These are phyloP conservation scores for Macropus fuliginosus DNA, from an alignment of 2,797 vertebrate species.

Conservation along the genomic window DNA sequence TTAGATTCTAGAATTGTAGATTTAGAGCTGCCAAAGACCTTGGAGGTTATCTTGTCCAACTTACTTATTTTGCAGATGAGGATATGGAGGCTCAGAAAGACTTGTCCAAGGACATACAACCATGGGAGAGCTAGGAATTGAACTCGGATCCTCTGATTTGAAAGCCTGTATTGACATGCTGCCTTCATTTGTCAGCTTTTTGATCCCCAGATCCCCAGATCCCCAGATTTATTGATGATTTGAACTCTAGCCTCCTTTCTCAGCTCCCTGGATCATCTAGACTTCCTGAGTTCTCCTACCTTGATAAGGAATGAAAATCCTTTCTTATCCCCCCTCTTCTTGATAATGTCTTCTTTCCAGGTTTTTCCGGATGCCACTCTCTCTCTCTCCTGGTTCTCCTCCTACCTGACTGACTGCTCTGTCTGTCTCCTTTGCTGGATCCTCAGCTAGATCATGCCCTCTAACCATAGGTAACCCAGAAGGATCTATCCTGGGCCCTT, in stretches of 20 bases:
- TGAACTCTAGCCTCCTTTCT: not conserved
- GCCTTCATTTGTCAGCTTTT: not conserved
- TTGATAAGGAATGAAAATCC: not conserved
- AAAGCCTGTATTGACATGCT: not conserved
- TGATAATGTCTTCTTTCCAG: not conserved
- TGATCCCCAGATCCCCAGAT: accelerated
- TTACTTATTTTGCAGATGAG: not conserved
- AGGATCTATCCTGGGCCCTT: not conserved
- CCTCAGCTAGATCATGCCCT: not conserved
- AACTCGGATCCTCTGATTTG: not conserved
- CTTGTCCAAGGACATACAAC: not conserved
- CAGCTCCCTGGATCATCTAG: not conserved
- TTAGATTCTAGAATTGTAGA: not conserved
- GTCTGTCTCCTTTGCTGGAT: not conserved
- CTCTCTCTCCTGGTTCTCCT: not conserved
- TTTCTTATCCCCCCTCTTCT: not conserved
- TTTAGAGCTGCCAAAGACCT: not conserved
- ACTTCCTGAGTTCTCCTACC: not conserved
- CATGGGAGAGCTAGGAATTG: not conserved
- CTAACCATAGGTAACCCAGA: not conserved
- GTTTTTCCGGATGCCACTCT: not conserved
- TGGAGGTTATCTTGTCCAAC: not conserved
- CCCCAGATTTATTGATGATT: not conserved
- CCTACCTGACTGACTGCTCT: not conserved
- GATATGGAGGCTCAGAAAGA: not conserved